These are phyloP conservation scores for Epizoanthus illoricatus DNA, from an alignment of 92 coral and sea anemone genomes.

Conservation along the genomic window DNA sequence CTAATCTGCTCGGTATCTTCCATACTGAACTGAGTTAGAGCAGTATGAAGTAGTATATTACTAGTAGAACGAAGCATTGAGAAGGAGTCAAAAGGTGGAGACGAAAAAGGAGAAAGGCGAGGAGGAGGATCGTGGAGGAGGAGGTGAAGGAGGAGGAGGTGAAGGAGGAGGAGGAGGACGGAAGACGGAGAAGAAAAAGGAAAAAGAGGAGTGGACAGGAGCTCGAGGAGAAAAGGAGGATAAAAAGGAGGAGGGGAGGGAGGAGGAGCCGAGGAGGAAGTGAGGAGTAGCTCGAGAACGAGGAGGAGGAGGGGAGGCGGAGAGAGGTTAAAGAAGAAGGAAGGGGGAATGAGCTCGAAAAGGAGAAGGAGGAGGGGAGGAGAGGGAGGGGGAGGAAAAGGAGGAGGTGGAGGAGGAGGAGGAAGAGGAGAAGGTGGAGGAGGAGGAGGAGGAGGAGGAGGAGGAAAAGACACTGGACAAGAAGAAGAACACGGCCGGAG, in stretches of 20 bases:
- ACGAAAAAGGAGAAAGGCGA: background rate
- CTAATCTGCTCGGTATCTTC: too few relatives aligned
- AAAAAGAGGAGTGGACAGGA: background rate
- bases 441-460: too few relatives aligned
- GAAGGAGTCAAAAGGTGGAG: background rate
- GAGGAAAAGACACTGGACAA: too few relatives aligned
- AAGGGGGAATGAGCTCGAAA: background rate
- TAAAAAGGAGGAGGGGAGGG: background rate
- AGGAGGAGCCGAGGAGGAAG: too few relatives aligned
- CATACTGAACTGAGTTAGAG: background rate
- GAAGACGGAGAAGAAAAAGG: background rate
- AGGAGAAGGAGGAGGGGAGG: too few relatives aligned
- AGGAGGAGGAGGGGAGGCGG: background rate
- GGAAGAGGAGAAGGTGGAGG: too few relatives aligned
- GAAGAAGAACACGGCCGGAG: too few relatives aligned
- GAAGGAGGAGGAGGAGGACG: background rate
- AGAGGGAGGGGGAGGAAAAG: too few relatives aligned
- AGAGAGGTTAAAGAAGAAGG: background rate
- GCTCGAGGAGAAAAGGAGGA: background rate
- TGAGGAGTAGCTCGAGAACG: background rate
- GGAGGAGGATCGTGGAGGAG: background rate
- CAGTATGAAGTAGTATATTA: background rate
- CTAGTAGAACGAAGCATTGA: background rate
- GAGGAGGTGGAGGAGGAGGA: too few relatives aligned
- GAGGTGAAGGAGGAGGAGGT: too few relatives aligned